These are phyloP conservation scores for Cremastobaeus sp. DNA, from an alignment of 2,888 invertebrate genomes.

Conservation along the genomic window DNA sequence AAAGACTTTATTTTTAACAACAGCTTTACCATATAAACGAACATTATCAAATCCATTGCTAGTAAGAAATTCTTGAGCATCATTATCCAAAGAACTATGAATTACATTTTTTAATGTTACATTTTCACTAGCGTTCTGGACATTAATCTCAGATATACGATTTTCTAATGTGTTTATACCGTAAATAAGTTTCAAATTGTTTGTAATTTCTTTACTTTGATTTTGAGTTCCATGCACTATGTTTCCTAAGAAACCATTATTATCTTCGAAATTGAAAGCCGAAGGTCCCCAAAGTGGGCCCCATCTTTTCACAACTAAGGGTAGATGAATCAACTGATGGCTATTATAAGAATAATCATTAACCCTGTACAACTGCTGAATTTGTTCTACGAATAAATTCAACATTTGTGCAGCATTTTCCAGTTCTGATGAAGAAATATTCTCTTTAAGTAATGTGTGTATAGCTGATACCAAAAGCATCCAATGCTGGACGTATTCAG, in stretches of 20 bases:
- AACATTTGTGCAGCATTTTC: slow-evolving; percentile 50
- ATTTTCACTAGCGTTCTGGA: no score
- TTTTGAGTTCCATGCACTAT: no score
- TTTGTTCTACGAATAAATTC: slow-evolving; percentile 60
- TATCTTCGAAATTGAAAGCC: no score
- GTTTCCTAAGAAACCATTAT: no score
- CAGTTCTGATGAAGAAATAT: slow-evolving; percentile 50
- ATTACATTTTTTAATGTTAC: no score
- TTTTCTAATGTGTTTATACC: no score
- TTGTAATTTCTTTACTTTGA: no score
- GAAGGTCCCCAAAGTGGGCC: no score
- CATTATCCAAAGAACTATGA: neutral
- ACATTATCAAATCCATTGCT: neutral
- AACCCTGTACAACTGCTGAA: slow-evolving; percentile 47
- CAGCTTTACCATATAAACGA: neutral
- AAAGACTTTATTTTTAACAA: neutral
- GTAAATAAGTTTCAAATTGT: no score
- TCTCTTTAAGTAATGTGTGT: slow-evolving; percentile 55
- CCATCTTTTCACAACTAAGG: no score
- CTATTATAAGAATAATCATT: slow-evolving; percentile 59
- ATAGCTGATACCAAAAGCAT: slow-evolving; percentile 57
- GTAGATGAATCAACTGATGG: no score
- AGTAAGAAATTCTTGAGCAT: neutral
- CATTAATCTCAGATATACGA: no score
- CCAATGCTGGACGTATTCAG: slow-evolving; percentile 62